phyloP scores from a whole-genome alignment of 1,140 invertebrate species.

The Aporrectodea caliginosa region DNA sequence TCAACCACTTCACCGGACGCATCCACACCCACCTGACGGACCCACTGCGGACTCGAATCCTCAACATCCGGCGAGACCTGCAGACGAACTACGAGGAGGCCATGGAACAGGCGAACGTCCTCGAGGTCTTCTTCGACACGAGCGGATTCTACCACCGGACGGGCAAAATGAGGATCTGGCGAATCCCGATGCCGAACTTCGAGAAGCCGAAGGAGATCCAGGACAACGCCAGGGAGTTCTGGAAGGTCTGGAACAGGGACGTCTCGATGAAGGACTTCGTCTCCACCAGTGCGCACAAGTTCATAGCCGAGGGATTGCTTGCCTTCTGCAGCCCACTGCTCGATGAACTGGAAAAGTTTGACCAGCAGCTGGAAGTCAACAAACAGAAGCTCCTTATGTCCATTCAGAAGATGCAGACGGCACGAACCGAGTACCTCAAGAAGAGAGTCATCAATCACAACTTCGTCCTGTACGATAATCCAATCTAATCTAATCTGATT shows the following conservation, averaged over 20 bases:
- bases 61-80: background rate
- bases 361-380: conserved; percentile 4
- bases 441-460: background rate
- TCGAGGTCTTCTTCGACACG: background rate
- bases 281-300: too few relatives aligned
- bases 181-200: conserved; percentile 5
- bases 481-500: too few relatives aligned
- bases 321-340: conserved; percentile 2
- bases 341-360: background rate
- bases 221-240: background rate
- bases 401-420: background rate
- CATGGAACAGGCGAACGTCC: background rate
- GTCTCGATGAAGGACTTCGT: background rate
- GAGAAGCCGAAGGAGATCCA: conserved; percentile 7
- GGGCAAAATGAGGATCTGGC: conserved; percentile 8
- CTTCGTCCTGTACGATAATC: conserved; percentile 15
- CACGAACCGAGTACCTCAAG: background rate
- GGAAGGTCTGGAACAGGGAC: conserved; percentile 16
- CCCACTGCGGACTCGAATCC: background rate
- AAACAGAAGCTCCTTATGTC: background rate
- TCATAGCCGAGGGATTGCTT: background rate
- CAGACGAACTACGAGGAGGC: conserved; percentile 8
- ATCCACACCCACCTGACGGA: conserved; percentile 11
- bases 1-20: conserved; percentile 6
- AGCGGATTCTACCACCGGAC: background rate